phyloP scores from a whole-genome alignment of 2,113 vertebrate genomes.

The Dasyurus viverrinus region DNA sequence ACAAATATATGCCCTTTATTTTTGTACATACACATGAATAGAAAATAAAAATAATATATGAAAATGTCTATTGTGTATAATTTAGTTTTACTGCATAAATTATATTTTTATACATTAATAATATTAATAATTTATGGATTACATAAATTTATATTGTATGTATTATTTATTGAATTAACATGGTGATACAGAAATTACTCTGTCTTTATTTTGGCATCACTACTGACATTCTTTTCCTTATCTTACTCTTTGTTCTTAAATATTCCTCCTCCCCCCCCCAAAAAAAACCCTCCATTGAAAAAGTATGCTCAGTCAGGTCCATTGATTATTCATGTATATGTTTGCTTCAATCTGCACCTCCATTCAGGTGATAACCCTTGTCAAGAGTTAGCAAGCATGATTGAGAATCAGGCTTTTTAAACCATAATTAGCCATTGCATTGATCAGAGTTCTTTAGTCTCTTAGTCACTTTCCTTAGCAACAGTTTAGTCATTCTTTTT shows the following conservation, averaged over 20 bases:
- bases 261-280: neutral
- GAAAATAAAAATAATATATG: neutral
- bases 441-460: no score
- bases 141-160: neutral
- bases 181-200: neutral
- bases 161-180: neutral
- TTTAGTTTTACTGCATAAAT: neutral
- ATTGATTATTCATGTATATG: neutral
- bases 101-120: neutral
- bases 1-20: neutral
- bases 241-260: neutral
- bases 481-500: neutral
- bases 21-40: neutral
- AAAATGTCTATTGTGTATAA: neutral
- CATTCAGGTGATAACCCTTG: no score
- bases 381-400: neutral
- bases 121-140: neutral
- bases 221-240: neutral
- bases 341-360: neutral
- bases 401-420: neutral
- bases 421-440: neutral
- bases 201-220: neutral
- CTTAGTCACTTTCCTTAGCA: neutral
- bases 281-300: neutral
- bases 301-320: neutral